A percentile compares a stretch with the other conserved stretches of the same genome.
These are phyloP conservation scores for cat (Felis catus) DNA, from an alignment of 2,113 vertebrate genomes.

Conservation along the genomic window DNA sequence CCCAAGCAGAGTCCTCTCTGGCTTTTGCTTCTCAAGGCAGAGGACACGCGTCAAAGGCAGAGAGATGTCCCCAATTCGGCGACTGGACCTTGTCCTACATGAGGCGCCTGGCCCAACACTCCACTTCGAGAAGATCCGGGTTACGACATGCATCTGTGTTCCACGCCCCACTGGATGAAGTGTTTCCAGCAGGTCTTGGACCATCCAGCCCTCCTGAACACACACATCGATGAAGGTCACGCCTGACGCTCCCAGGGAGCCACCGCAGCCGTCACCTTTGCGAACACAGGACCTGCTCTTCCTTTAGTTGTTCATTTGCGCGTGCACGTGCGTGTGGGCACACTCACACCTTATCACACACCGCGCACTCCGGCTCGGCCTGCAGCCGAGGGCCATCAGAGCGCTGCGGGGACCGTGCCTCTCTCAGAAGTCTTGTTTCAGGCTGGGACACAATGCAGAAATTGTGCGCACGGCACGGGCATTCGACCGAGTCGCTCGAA, in stretches of 20 bases:
- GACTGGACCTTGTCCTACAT: rapidly evolving
- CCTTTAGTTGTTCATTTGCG: not conserved
- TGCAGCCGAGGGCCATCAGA: not conserved
- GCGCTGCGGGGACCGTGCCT: no score
- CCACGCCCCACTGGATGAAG: not conserved
- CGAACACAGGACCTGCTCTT: not conserved
- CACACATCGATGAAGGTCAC: not conserved
- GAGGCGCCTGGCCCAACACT: not conserved
- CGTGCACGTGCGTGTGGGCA: rapidly evolving
- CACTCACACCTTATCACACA: not conserved
- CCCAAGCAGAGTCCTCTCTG: no score
- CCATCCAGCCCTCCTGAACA: not conserved
- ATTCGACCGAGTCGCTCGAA: not conserved
- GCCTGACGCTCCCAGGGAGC: not conserved
- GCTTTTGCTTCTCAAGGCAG: not conserved
- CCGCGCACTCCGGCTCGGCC: not conserved
- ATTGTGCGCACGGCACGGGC: rapidly evolving
- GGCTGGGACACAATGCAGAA: not conserved
- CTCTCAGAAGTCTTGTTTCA: not conserved
- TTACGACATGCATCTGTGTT: not conserved
- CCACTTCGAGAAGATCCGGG: not conserved
- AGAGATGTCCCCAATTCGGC: rapidly evolving
- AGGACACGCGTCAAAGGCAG: not conserved
- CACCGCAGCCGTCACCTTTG: not conserved
- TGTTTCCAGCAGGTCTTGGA: rapidly evolving